A percentile compares a stretch with the other conserved stretches of the same genome.
These are phyloP conservation scores for Emydura subglobosa DNA, from an alignment of 2,113 vertebrate genomes.

Conservation along the genomic window DNA sequence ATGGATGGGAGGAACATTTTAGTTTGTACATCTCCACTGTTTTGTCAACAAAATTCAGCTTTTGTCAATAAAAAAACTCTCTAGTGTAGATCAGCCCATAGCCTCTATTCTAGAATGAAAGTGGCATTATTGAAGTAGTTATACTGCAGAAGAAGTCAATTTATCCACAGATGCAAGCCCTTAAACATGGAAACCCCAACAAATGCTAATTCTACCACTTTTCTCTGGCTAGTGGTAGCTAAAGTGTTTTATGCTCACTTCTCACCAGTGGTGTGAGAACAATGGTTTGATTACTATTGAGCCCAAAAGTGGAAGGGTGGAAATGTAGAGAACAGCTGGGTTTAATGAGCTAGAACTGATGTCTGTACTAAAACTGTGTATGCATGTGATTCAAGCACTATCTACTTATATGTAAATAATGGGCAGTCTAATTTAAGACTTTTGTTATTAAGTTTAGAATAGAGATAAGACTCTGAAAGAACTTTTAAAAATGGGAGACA, in stretches of 20 bases:
- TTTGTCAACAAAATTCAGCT: no score
- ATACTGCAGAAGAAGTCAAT: not conserved
- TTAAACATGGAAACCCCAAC: not conserved
- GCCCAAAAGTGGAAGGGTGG: not conserved
- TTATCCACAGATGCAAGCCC: not conserved
- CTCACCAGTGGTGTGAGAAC: not conserved
- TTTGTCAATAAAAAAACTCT: no score
- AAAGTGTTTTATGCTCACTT: not conserved
- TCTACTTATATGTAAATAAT: not conserved
- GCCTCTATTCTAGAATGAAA: not conserved
- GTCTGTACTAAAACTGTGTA: conserved; percentile 21
- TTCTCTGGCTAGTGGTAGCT: not conserved
- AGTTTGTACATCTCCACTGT: no score
- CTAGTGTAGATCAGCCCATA: no score
- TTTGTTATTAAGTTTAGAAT: not conserved
- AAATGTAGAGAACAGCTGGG: conserved; percentile 52
- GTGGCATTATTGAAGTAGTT: not conserved
- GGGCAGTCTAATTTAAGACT: conserved; percentile 19
- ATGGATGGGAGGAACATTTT: no score
- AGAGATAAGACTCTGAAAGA: not conserved
- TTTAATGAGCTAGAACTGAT: conserved; percentile 61
- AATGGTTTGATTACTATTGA: conserved; percentile 10
- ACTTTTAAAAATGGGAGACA: not conserved
- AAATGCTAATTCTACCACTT: not conserved
- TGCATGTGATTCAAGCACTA: conserved; percentile 26